A percentile compares a stretch with the other conserved stretches of the same genome.
Evolutionary conservation across 2,888 invertebrate species (phyloP).

Genomic region (Opisthograptis luteolata): DNA sequence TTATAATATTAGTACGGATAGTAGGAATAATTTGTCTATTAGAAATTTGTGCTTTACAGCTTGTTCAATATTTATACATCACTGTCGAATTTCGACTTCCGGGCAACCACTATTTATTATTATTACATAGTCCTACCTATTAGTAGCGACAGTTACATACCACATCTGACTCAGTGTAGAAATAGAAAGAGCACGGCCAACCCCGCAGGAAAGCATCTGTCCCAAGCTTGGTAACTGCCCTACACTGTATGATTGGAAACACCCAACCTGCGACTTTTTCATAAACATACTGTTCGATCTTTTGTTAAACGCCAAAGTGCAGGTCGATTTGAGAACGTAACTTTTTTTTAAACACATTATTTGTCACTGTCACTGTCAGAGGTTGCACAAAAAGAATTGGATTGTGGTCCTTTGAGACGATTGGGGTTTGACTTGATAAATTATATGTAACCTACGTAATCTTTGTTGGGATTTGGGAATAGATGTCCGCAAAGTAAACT

Average conservation of each 20-base stretch:
- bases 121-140: no score
- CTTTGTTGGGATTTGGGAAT: no score
- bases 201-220: background rate
- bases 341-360: constrained; percentile 12
- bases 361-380: constrained; percentile 12
- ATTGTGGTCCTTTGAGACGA: background rate
- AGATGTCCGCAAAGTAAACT: no score
- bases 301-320: constrained; percentile 3
- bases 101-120: no score
- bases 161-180: background rate
- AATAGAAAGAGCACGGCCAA: background rate
- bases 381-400: constrained; percentile 5
- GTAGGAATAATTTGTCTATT: no score
- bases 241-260: background rate
- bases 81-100: no score
- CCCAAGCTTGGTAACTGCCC: background rate
- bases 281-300: constrained; percentile 20
- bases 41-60: no score
- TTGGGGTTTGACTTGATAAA: background rate
- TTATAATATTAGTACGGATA: no score
- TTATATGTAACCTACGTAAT: no score
- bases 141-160: no score
- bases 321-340: constrained; percentile 7
- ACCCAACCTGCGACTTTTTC: background rate
- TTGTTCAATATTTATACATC: no score